phyloP scores from a whole-genome alignment of 35 echinoderm and acorn worm genomes.

The Heliocidaris erythrogramma region DNA sequence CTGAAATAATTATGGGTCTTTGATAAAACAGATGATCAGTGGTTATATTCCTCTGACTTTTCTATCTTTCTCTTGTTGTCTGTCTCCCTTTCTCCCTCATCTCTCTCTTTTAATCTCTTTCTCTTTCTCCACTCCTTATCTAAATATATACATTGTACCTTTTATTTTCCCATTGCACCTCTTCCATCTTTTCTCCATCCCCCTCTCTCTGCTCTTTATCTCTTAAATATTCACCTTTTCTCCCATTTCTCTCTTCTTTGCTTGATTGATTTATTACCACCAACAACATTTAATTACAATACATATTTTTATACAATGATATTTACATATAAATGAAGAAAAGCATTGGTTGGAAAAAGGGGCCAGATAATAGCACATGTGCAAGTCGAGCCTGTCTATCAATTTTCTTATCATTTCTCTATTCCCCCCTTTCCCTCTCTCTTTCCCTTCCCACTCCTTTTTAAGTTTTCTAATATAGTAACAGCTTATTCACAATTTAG shows the following conservation, averaged over 20 bases:
- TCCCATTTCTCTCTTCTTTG: background rate
- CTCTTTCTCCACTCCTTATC: background rate
- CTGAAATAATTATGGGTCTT: too few species aligned
- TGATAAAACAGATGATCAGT: too few species aligned
- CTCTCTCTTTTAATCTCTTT: background rate
- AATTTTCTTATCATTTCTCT: background rate
- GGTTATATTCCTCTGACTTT: background rate
- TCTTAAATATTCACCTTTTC: background rate
- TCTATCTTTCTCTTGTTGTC: background rate
- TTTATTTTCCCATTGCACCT: background rate
- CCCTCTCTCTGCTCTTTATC: background rate
- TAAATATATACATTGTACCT: too few species aligned
- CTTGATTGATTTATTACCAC: too few species aligned
- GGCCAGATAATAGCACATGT: too few species aligned
- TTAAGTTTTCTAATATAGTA: background rate
- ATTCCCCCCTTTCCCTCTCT: too few species aligned
- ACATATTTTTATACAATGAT: too few species aligned
- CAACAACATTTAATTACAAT: too few species aligned
- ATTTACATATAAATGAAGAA: too few species aligned
- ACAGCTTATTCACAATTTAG: background rate
- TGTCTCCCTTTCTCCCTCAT: background rate
- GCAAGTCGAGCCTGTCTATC: too few species aligned
- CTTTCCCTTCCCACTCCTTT: background rate
- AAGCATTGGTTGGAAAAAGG: too few species aligned
- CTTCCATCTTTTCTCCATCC: background rate